A percentile compares a stretch with the other conserved stretches of the same genome.
phyloP scores from a whole-genome alignment of 2,113 vertebrate species.

The Rana temporaria region DNA sequence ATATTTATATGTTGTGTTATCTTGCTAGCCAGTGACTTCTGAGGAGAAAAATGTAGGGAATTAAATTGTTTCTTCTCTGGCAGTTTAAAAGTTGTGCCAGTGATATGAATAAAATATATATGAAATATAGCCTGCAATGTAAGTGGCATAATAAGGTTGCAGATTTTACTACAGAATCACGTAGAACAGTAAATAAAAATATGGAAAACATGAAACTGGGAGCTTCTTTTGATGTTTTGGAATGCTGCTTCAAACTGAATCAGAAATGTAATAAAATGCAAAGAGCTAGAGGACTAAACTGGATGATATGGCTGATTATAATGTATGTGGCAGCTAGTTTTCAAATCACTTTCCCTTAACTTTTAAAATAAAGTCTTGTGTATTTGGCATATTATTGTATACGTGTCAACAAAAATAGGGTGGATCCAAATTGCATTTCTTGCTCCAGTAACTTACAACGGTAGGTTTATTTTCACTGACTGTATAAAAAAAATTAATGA shows the following conservation, averaged over 20 bases:
- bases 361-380: neutral
- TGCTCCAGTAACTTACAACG: too few species aligned
- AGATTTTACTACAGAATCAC: constrained; percentile 30
- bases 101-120: constrained; percentile 37
- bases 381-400: too few species aligned
- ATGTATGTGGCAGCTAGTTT: constrained; percentile 11
- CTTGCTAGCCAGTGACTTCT: neutral
- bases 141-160: constrained; percentile 43
- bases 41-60: constrained; percentile 20
- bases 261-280: constrained; percentile 50
- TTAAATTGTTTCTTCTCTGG: constrained; percentile 27
- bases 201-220: constrained; percentile 45
- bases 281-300: constrained; percentile 44
- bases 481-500: too few species aligned
- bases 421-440: too few species aligned
- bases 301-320: constrained; percentile 43
- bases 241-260: constrained; percentile 52
- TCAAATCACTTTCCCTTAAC: constrained; percentile 35
- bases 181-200: constrained; percentile 48
- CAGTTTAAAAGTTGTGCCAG: constrained; percentile 33
- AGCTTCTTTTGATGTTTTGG: constrained; percentile 50
- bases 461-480: too few species aligned
- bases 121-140: constrained; percentile 39
- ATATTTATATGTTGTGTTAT: neutral
- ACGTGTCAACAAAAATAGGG: too few species aligned